Evolutionary conservation across 2,113 vertebrate genomes (phyloP), one percentile per base, ranked within the genome.

Genomic region (Aegypius monachus): DNA sequence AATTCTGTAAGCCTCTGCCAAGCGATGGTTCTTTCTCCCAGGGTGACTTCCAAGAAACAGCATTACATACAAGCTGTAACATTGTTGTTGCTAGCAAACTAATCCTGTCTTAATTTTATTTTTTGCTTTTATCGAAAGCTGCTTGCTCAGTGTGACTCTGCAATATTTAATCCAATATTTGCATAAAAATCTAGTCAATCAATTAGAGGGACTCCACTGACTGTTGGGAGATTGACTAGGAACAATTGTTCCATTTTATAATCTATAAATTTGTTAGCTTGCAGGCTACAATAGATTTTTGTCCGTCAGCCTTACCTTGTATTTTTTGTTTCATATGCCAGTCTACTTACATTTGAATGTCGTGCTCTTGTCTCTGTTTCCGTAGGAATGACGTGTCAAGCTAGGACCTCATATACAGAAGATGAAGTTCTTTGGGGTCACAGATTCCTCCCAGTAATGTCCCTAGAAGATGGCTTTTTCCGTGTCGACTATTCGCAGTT

Each of bases 351-450:
- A 1, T 8, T 21, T 42, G 36, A 34, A 58, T 53, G 12, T 23
- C 21, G 10, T 7, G 20, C 45, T 75, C 31, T 36, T 80, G 43
- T 68, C 31, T 65, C 77, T 56, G 5, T 86, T 48, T 31, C n/a
- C 7, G 1, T 47, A 99, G 99, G 99, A 61, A 99, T 99, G 99
- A 99, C 99, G 0, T 99, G 99, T 85, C 99, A 99, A 88, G 99
- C 99, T 12, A 98, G 99, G 87, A 99, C 99, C 4, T 99, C 99
- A 0, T 99, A 99, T 96, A 99, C 99, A 7, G 99, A 99, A 83
- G 99, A 99, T 48, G 99, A 99, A 93, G 99, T 99, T 20, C 93
- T 99, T 59, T 99, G 99, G 99, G 99, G 99, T 29, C 98, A 99
- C 82, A 98, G 99, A 26, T 99, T 99, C 96, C 98, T 99, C 17